These are phyloP conservation scores for Monarcha castaneiventris DNA, from an alignment of 2,113 vertebrate species.

Conservation along the genomic window DNA sequence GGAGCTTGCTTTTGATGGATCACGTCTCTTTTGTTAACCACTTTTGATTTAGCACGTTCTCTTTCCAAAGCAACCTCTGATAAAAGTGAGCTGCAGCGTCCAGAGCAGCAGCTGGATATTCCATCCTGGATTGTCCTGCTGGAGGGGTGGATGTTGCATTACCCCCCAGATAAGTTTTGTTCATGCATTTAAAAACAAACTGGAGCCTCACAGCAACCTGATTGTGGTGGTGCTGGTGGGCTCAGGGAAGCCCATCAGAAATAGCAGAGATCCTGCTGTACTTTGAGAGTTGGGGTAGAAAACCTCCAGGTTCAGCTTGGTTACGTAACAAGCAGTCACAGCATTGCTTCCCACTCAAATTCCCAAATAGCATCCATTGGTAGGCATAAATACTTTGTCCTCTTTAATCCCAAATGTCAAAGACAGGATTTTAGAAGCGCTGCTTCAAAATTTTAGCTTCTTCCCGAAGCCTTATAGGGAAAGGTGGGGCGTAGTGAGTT, in stretches of 20 bases:
- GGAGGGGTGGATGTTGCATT: background rate
- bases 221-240: background rate
- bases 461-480: background rate
- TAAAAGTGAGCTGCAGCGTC: background rate
- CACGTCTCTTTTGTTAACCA: background rate
- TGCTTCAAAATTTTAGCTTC: background rate
- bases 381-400: background rate
- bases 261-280: background rate
- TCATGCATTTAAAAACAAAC: background rate
- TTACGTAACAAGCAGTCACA: background rate
- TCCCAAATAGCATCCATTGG: background rate
- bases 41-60: background rate
- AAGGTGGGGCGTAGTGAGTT: background rate
- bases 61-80: background rate
- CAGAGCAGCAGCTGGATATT: background rate
- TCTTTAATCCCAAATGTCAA: background rate
- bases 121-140: background rate
- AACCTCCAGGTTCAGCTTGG: background rate
- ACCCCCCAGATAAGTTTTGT: background rate
- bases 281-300: background rate
- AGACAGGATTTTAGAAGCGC: background rate
- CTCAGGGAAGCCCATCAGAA: background rate
- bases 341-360: background rate
- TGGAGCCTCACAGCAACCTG: background rate
- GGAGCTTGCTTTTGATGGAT: background rate